Evolutionary conservation across 1,140 invertebrate genomes (phyloP).

Genomic region (Melanaphis sacchari): DNA sequence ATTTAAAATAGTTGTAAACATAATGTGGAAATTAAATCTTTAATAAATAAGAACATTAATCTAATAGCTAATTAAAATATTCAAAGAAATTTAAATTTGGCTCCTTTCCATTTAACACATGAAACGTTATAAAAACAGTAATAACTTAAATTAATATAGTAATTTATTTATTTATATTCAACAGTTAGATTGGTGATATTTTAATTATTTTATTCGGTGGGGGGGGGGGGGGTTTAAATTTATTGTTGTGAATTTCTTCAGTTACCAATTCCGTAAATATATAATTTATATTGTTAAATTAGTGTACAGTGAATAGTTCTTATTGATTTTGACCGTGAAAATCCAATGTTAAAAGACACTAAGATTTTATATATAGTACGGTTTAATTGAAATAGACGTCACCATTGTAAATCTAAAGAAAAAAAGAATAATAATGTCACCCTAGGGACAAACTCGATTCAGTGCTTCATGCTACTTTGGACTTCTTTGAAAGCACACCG

Average conservation of each 20-base stretch:
- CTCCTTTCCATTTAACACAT: neutral
- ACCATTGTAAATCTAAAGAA: neutral
- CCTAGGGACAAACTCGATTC: neutral
- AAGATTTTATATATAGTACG: too few species aligned
- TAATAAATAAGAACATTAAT: slow-evolving; percentile 8
- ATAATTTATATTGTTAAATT: neutral
- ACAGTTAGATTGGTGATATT: neutral
- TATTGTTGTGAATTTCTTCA: neutral
- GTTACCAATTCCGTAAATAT: neutral
- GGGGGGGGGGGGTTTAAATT: too few species aligned
- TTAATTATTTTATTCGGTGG: too few species aligned
- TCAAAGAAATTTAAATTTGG: neutral
- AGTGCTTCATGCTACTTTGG: neutral
- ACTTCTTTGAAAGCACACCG: neutral
- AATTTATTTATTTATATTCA: neutral
- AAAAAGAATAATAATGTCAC: slow-evolving; percentile 27
- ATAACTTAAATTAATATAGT: neutral
- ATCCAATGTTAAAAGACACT: neutral
- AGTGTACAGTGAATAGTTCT: neutral
- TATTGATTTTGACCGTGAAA: neutral
- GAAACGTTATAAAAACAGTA: slow-evolving; percentile 1
- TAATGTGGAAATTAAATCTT: neutral
- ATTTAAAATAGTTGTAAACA: neutral
- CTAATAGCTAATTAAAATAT: slow-evolving; percentile 5
- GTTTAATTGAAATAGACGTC: slow-evolving; percentile 1